Evolutionary conservation across 2,888 invertebrate genomes (phyloP).

Genomic region (Drosophila emarginata): DNA sequence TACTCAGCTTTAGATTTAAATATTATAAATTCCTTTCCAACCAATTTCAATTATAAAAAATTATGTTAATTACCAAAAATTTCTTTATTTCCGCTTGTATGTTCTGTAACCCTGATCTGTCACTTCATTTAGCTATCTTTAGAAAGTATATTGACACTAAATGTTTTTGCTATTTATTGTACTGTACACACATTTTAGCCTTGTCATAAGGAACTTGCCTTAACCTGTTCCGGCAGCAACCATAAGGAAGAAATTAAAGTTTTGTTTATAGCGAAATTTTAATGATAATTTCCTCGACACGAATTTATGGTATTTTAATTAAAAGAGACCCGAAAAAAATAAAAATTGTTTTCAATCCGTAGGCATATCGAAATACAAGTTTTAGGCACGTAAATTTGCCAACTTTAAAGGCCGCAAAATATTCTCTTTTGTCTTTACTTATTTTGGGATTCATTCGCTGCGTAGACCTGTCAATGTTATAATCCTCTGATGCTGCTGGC

Average conservation of each 20-base stretch:
- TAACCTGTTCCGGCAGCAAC: conserved; percentile 27
- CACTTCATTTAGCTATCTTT: conserved; percentile 22
- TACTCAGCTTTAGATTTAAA: too few relatives aligned
- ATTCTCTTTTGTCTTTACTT: conserved; percentile 31
- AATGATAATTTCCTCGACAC: conserved; percentile 74
- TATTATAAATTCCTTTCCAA: too few relatives aligned
- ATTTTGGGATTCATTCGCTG: conserved; percentile 57
- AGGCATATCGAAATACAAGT: conserved; percentile 57
- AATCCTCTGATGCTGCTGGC: conserved; percentile 41
- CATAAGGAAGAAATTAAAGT: conserved; percentile 51
- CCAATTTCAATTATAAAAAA: not conserved
- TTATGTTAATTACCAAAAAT: not conserved
- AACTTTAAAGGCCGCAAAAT: conserved; percentile 47
- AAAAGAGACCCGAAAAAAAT: conserved; percentile 50
- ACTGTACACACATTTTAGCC: conserved; percentile 23
- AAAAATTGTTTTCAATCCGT: conserved; percentile 20
- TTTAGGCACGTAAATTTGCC: conserved; percentile 66
- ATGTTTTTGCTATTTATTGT: not conserved
- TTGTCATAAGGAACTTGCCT: conserved; percentile 22
- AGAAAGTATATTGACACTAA: conserved; percentile 11
- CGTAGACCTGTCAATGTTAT: conserved; percentile 59
- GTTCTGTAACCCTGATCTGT: not conserved
- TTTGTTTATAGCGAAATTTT: conserved; percentile 54
- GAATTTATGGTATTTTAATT: conserved; percentile 76
- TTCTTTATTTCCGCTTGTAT: not conserved